phyloP scores from a whole-genome alignment of 2,797 vertebrate genomes.

The Liasis olivaceus region DNA sequence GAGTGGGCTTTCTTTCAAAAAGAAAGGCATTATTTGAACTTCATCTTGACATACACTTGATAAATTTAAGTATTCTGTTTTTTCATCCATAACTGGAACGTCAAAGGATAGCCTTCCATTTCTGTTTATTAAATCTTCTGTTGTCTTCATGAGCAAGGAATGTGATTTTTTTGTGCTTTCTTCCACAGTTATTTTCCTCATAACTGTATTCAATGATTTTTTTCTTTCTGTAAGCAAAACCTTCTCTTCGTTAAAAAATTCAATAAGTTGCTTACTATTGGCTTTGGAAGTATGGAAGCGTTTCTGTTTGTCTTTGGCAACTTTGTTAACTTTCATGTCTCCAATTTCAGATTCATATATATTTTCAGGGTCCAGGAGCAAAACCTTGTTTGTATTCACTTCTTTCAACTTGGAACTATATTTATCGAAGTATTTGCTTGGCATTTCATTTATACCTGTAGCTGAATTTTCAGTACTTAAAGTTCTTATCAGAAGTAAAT shows the following conservation, averaged over 20 bases:
- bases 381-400: slow-evolving; percentile 8
- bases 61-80: slow-evolving; percentile 62
- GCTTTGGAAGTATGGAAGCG: slow-evolving; percentile 46
- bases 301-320: slow-evolving; percentile 38
- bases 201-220: slow-evolving; percentile 51
- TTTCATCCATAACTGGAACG: slow-evolving; percentile 71
- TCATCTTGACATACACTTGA: slow-evolving; percentile 68
- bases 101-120: slow-evolving; percentile 75
- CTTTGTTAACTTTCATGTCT: slow-evolving; percentile 25
- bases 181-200: slow-evolving; percentile 66
- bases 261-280: slow-evolving; percentile 45
- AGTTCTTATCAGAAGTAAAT: background rate
- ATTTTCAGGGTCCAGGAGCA: slow-evolving; percentile 19
- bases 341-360: slow-evolving; percentile 38
- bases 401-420: slow-evolving; percentile 33
- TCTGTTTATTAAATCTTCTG: slow-evolving; percentile 67
- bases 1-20: slow-evolving; percentile 62
- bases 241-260: slow-evolving; percentile 54
- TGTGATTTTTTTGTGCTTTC: slow-evolving; percentile 63
- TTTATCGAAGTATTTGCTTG: slow-evolving; percentile 31
- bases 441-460: slow-evolving; percentile 9
- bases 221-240: slow-evolving; percentile 60
- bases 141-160: slow-evolving; percentile 65
- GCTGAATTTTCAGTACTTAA: slow-evolving; percentile 29
- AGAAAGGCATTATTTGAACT: slow-evolving; percentile 55